Base-by-base conservation (phyloP, 2,888 invertebrate genomes). In the Halictus ligatus region DNA sequence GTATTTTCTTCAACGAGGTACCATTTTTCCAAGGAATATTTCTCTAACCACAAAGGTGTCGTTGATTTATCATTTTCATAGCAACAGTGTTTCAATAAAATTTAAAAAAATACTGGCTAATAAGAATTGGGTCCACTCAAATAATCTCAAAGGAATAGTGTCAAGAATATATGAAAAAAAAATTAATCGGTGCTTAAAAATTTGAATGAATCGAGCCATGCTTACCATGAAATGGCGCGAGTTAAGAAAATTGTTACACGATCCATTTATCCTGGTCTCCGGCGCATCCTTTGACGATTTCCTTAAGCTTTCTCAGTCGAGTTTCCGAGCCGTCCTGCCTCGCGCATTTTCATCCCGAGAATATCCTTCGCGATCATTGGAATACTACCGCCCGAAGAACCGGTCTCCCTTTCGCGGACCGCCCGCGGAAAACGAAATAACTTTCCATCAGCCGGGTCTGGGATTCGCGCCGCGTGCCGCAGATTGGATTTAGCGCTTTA, bases 401-500 rank as follows among this genome's bases (percentile, higher is more conserved):
- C 82, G 74, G 80, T 77, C 79, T 82, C 67, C 82, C 69, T 80
- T 72, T 46, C 72, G 48, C 82, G 84, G 84, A 86, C 85, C 50
- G 12, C 81, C 83, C 81, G 79, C 84, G 67, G 85, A 69, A 64
- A 83, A 84, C 88, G 88, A 91, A 90, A 92, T 92, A 92, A 91
- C 92, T 88, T 88, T 84, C 86, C 80, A 83, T 89, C 87, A 89
- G 89, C 83, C 86, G 86, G 40, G 83, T 90, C 89, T 90, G 87
- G 88, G 91, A 92, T 91, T 92, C 89, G 81, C 83, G 84, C 78
- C 84, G 78, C 81, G 85, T 78, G 81, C 83, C 81, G 74, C 71
- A 86, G 89, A 92, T 90, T 90, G 90, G 89, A 92, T 92, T 92
- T 85, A 69, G 80, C 80, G 76, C 83, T 85, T 83, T 89, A 89